Base-by-base conservation (phyloP, 53 echinoderm and acorn worm species). In the Antedon mediterranea region DNA sequence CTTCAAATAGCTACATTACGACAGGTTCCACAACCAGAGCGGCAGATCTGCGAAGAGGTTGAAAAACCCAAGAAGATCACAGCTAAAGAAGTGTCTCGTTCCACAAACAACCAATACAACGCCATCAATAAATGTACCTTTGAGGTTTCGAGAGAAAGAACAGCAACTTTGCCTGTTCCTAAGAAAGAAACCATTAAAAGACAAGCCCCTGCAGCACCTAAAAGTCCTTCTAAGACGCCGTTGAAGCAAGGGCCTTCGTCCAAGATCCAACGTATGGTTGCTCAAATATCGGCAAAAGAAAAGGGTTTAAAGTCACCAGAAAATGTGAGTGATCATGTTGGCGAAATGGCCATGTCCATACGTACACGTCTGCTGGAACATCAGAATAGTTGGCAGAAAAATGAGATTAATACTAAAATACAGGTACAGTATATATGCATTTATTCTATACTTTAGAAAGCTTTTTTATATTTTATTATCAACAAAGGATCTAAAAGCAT, bases 261-360 rank as follows among this genome's bases (percentile, higher is more conserved):
- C 13, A 83, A 83, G 78, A 83, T 77, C 33, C 77, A 77, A 30
- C 77, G 77, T 23, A 71, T 74, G 31, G 33, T 76, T 5, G 76
- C 76, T 31, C 82, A 43, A 33, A 13, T 74, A 32, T 74, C 33
- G 15, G 74, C 31, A 4, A 8, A 31, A 74, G 74, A 74, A 74
- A 32, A 74, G 15, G 9, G 5, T 3, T 74, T 74, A 57, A 57
- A 18, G 26, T 57, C 57, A 23, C 57, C 57, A 57, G 57, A 57
- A 57, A 57, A 57, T 18, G 57, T 57, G 11, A 57, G 57, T 26
- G 57, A 23, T 57, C 57, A 57, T 13, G 88, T 98, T 14, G 88
- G 98, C 5, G 98, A 92, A 34, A 90, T 92, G 83, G 98, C 98
- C 30, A 89, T 90, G 81, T 77, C 83, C 9, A 98, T 98, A 71